These are phyloP conservation scores for Delia radicum DNA, from an alignment of 1,140 invertebrate species.

Conservation along the genomic window DNA sequence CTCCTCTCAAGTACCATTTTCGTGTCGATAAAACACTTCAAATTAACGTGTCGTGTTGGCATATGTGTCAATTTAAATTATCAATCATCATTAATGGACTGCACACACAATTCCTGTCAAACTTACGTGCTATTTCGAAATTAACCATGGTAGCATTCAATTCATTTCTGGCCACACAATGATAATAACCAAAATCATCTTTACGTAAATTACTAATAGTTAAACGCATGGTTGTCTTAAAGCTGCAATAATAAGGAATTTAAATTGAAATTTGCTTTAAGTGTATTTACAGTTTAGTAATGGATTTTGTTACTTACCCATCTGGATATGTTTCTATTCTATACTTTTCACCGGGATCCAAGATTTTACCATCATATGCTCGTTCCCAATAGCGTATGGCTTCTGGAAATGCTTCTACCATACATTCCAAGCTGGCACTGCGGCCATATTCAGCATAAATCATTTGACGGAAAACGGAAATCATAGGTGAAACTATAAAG, in stretches of 20 bases:
- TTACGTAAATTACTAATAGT: conserved; percentile 68
- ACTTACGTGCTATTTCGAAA: conserved; percentile 71
- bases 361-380: conserved; percentile 68
- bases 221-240: conserved; percentile 65
- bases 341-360: conserved; percentile 71
- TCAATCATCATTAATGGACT: conserved; percentile 16
- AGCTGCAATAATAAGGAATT: conserved; percentile 28
- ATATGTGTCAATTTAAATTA: neutral
- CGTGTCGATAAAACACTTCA: too few relatives aligned
- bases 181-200: conserved; percentile 72
- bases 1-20: too few relatives aligned
- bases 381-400: conserved; percentile 84
- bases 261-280: neutral
- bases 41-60: neutral
- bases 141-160: conserved; percentile 74
- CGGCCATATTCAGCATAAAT: conserved; percentile 71
- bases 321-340: conserved; percentile 64
- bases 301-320: conserved; percentile 35
- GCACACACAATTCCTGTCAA: neutral
- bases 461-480: conserved; percentile 73
- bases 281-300: too few relatives aligned
- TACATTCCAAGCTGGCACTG: conserved; percentile 74
- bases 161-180: conserved; percentile 83
- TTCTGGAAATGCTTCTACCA: conserved; percentile 86
- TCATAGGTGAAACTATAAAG: conserved; percentile 73